phyloP scores from a whole-genome alignment of 2,113 vertebrate species.

The Glaucomys volans region DNA sequence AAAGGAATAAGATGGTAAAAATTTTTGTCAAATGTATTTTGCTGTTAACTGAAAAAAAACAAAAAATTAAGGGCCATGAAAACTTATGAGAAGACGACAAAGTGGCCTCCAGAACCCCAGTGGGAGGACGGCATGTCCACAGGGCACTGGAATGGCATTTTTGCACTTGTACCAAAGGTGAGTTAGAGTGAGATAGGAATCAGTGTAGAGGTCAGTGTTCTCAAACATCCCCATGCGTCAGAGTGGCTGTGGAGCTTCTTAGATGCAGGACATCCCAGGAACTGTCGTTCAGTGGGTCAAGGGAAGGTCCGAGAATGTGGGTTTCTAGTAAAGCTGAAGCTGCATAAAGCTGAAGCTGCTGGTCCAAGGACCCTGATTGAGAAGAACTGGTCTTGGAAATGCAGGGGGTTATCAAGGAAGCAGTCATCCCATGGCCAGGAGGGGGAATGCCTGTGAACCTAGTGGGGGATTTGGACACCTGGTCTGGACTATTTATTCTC shows the following conservation, averaged over 20 bases:
- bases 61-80: neutral
- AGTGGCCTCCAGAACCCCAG: neutral
- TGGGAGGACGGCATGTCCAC: fast-evolving
- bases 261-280: fast-evolving
- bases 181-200: neutral
- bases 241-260: too few relatives aligned
- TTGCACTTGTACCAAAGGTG: neutral
- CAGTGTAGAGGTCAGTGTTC: neutral
- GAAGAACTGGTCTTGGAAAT: neutral
- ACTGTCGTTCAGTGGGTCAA: too few relatives aligned
- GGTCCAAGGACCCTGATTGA: neutral
- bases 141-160: too few relatives aligned
- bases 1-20: neutral
- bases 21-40: neutral
- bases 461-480: neutral
- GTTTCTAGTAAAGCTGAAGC: neutral
- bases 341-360: neutral
- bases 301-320: neutral
- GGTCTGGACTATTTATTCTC: neutral
- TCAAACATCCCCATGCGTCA: neutral
- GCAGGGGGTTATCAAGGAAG: neutral
- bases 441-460: neutral
- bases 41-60: neutral
- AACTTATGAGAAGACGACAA: neutral
- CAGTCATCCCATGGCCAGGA: fast-evolving